phyloP scores from a whole-genome alignment of 2,888 invertebrate species.

The Watsonalla binaria region DNA sequence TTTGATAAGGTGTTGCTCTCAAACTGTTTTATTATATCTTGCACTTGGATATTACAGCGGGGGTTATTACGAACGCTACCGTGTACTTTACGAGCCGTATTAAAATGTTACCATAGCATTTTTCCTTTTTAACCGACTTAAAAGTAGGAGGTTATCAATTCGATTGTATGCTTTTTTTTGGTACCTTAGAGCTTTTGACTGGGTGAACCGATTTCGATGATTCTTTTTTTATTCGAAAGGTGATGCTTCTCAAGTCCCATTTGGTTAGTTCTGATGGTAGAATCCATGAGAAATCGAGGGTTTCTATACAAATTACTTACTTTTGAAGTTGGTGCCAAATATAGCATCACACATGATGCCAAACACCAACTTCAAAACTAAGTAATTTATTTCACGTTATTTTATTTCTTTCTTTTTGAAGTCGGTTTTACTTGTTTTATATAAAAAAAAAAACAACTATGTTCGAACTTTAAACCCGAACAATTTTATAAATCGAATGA shows the following conservation, averaged over 20 bases:
- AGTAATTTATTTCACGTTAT: not conserved
- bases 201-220: too few relatives aligned
- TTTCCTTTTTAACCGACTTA: not conserved
- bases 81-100: conserved; percentile 7
- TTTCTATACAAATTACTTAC: too few relatives aligned
- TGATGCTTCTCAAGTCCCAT: too few relatives aligned
- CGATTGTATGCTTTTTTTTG: too few relatives aligned
- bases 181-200: too few relatives aligned
- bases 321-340: too few relatives aligned
- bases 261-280: too few relatives aligned
- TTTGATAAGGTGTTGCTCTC: conserved; percentile 46
- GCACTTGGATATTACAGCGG: conserved; percentile 26
- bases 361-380: too few relatives aligned
- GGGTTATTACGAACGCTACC: conserved; percentile 27
- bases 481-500: not conserved
- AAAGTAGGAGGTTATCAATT: too few relatives aligned
- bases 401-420: not conserved
- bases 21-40: conserved; percentile 35
- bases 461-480: not conserved
- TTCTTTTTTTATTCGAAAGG: too few relatives aligned
- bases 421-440: not conserved
- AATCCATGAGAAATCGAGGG: too few relatives aligned
- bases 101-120: conserved; percentile 1
- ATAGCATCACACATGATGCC: too few relatives aligned
- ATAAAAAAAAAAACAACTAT: not conserved